Percentiles rank a stretch among this genome's conserved stretches.
Evolutionary conservation across 2,113 vertebrate species (phyloP).

Genomic region (Pitta sordida): DNA sequence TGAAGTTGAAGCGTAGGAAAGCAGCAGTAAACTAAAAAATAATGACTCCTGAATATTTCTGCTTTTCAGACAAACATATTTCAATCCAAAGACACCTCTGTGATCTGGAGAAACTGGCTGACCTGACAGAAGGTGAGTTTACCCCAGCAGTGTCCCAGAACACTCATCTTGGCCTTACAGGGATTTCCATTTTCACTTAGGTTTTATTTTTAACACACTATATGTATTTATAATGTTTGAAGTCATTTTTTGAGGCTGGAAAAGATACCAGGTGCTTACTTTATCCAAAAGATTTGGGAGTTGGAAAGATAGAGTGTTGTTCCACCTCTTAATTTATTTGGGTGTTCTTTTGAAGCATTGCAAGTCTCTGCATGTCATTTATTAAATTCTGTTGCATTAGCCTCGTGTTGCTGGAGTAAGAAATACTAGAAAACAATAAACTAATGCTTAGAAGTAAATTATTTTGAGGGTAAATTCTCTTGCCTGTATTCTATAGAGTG

Average conservation of each 20-base stretch:
- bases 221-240: background rate
- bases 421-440: background rate
- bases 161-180: conserved; percentile 32
- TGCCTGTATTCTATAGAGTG: background rate
- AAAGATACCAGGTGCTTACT: background rate
- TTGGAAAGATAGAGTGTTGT: background rate
- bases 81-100: conserved; percentile 89
- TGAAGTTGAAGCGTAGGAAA: background rate
- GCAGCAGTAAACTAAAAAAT: background rate
- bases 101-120: conserved; percentile 85
- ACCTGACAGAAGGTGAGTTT: conserved; percentile 77
- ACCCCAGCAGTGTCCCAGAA: conserved; percentile 12
- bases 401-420: background rate
- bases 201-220: background rate
- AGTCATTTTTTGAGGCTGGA: background rate
- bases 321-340: background rate
- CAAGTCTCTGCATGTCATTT: background rate
- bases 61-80: conserved; percentile 85
- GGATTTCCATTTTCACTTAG: conserved; percentile 8
- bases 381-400: background rate
- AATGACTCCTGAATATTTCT: background rate
- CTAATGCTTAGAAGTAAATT: background rate
- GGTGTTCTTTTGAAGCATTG: background rate
- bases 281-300: background rate
- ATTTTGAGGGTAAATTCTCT: background rate